Evolutionary conservation across 1,140 invertebrate species (phyloP), one percentile per base, ranked within the genome.

Genomic region (Melitaea cinxia): DNA sequence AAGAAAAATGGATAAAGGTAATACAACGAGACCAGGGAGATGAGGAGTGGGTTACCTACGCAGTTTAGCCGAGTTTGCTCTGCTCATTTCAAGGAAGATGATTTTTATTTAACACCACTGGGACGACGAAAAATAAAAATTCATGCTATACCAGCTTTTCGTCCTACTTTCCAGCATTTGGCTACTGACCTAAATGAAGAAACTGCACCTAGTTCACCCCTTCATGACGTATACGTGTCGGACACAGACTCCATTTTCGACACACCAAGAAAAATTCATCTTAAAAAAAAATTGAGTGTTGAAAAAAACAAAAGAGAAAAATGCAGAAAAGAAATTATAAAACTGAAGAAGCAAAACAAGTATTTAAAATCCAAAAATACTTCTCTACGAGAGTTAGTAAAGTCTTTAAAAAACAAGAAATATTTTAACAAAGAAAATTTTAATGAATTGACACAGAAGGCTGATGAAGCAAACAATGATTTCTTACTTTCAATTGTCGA

Each of bases 331-430:
- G 33, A 35, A 35, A 35, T 35, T 35, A 6, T 35, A 7, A 35
- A 35, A 12, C 33, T 35, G 33, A 35, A 35, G 10, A 35, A 35
- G 33, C 33, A 35, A 35, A 35, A 35, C 33, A 35, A 35, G 4
- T 35, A 35, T 35, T 35, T 35, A 35, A 35, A 7, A 35, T 35
- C 33, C 33, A 35, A 35, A 35, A 12, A 35, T 12, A 6, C 10
- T 6, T 35, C 4, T 35, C 4, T 35, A 12, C 33, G 33, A 35
- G 4, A 35, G 33, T 35, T 35, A 35, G 33, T 35, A 4, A 4
- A 35, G 33, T 35, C 33, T 35, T 35, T 35, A 35, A 35, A 35
- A 35, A 35, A 28, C 26, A 35, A 35, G 4, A 35, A 35, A 35
- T 35, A 35, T 35, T 12, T 35, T 12, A 35, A 35, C 10, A 6